Evolutionary conservation across 2,888 invertebrate genomes (phyloP), one percentile per base, ranked within the genome.

Genomic region (Lutraria lutraria): DNA sequence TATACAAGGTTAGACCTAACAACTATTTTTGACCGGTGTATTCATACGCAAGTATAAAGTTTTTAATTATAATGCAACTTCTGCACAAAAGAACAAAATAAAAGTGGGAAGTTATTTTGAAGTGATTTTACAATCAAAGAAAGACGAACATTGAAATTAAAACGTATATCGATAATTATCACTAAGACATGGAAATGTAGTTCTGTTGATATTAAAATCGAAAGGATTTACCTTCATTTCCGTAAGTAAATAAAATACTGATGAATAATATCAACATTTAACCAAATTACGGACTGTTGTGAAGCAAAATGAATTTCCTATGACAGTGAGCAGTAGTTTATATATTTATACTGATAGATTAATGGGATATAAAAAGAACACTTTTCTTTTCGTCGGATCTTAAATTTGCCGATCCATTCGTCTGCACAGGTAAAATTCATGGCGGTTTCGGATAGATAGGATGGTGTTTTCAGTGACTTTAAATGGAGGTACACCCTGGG

Each of bases 401-500:
- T 76, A 80, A 29, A 31, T 12, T 21, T 29, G 16, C 2, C 56
- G 12, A 54, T 81, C 92, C 91, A 54, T 83, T 89, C 89, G 81
- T 68, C 76, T 80, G 34, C 31, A 80, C 90, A 89, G 90, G 89
- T 92, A 91, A 89, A 88, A 72, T 94, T 93, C 88, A 94, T 94
- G 93, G 94, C 93, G 93, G 93, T 95, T 95, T 94, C 93, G 94
- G 94, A 88, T 90, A 93, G 86, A 93, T 92, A 93, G 94, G 93
- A 96, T 94, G 95, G 94, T 95, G 90, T 95, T 95, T 94, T 94
- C 94, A 85, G 98, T 98, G 96, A 97, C 98, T 96, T 97, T 98
- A 96, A 97, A 98, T 96, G 98, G 98, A 94, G 98, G 98, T 92
- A 98, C 98, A 96, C 98, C 98, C 94, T 98, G 98, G 98, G 98